These are phyloP conservation scores for Aurelia sp. DNA, from an alignment of 30 jellyfish, hydroid and myxozoan genomes.

Conservation along the genomic window DNA sequence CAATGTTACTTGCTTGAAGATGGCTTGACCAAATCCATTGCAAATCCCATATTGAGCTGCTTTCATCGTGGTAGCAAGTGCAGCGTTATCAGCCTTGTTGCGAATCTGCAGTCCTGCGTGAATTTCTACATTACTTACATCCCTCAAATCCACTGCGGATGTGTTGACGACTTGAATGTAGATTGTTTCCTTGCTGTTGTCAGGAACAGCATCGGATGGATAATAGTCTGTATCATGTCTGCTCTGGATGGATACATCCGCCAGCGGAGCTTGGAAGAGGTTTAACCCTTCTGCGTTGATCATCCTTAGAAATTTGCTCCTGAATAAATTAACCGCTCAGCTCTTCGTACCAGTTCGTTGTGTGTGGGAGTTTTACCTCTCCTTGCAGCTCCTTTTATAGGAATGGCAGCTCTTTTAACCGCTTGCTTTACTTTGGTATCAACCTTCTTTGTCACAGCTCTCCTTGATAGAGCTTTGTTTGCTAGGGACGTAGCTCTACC, in stretches of 20 bases:
- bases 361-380: not conserved
- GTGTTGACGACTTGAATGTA: not conserved
- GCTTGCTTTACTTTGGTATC: no score
- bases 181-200: slow-evolving; percentile 1
- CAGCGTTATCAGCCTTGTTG: no score
- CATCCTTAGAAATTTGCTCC: slow-evolving; percentile 2
- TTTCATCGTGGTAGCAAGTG: no score
- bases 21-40: not conserved
- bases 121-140: not conserved
- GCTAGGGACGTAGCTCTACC: no score
- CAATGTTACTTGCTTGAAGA: slow-evolving; percentile 1
- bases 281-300: not conserved
- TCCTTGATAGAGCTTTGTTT: no score
- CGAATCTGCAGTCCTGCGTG: not conserved
- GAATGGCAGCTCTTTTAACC: no score
- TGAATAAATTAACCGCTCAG: not conserved
- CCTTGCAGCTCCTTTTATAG: no score
- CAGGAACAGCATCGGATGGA: slow-evolving; percentile 3
- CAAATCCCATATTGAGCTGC: not conserved
- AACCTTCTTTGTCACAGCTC: no score
- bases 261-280: not conserved
- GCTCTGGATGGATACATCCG: not conserved
- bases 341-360: not conserved
- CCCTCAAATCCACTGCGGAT: not conserved
- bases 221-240: slow-evolving; percentile 1